phyloP scores from a whole-genome alignment of 2,113 vertebrate genomes.

The Petaurus breviceps region DNA sequence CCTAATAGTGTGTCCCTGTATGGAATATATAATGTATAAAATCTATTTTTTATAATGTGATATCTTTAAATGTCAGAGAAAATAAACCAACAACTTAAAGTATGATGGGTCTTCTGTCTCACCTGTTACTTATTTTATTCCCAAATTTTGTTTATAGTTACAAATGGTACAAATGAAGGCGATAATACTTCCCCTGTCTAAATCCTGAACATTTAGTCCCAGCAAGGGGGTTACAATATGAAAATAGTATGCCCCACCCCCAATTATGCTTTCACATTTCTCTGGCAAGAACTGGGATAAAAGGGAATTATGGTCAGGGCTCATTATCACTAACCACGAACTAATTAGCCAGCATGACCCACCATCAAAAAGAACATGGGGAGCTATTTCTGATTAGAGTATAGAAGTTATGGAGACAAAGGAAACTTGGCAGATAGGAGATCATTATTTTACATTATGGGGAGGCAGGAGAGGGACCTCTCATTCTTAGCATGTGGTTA shows the following conservation, averaged over 20 bases:
- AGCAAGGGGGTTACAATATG: background rate
- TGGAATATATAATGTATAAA: background rate
- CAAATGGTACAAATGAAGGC: background rate
- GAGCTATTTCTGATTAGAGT: background rate
- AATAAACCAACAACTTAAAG: background rate
- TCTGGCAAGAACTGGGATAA: background rate
- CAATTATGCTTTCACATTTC: background rate
- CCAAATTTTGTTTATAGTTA: background rate
- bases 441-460: background rate
- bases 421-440: background rate
- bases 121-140: background rate
- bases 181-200: background rate
- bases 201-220: background rate
- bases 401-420: background rate
- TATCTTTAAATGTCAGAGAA: background rate
- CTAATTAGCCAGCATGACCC: conserved; percentile 1
- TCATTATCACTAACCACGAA: background rate
- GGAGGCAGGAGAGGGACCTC: background rate
- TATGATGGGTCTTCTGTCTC: background rate
- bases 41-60: background rate
- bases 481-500: background rate
- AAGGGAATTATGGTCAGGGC: background rate
- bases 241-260: background rate
- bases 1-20: background rate
- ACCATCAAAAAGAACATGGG: background rate